phyloP scores from a whole-genome alignment of 2,797 vertebrate species.

The Apodemus agrarius region DNA sequence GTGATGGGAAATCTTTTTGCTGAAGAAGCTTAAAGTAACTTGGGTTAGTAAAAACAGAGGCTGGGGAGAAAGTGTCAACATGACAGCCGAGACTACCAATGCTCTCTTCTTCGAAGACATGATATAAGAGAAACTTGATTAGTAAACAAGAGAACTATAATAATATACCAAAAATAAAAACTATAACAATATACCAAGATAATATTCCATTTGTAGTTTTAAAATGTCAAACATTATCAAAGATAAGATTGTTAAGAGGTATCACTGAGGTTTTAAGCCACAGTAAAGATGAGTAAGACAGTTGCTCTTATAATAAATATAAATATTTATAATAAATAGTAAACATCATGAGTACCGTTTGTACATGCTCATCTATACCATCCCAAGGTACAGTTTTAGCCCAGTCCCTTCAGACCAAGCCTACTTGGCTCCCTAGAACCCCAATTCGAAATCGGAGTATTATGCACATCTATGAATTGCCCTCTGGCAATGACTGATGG shows the following conservation, averaged over 20 bases:
- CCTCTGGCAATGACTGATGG: background rate
- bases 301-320: background rate
- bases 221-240: constrained; percentile 34
- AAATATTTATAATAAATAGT: no score
- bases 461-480: background rate
- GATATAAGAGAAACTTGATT: background rate
- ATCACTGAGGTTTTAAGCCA: background rate
- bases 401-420: background rate
- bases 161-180: background rate
- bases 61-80: background rate
- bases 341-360: background rate
- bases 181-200: background rate
- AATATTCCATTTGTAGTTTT: background rate
- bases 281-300: background rate
- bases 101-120: background rate
- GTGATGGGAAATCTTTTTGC: constrained; percentile 50
- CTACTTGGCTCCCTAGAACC: background rate
- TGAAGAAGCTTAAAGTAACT: constrained; percentile 39
- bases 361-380: background rate
- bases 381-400: no score
- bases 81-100: background rate
- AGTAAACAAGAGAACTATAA: background rate
- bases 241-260: background rate
- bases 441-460: background rate
- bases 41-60: constrained; percentile 20